phyloP scores from a whole-genome alignment of 2,797 vertebrate genomes.

The Acrossocheilus wenchowensis region DNA sequence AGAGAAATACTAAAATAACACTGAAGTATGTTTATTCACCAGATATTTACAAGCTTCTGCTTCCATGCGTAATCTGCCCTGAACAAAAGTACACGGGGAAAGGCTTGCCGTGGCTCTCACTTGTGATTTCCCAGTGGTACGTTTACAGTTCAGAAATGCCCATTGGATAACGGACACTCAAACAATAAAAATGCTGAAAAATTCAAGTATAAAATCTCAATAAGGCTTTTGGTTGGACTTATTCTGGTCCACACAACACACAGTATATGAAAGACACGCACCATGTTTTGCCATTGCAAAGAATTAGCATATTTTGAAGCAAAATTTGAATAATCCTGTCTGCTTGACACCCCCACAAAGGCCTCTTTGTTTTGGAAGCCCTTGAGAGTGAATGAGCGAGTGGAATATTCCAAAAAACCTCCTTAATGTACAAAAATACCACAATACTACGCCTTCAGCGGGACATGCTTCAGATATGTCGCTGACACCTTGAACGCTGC shows the following conservation, averaged over 20 bases:
- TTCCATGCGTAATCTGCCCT: neutral
- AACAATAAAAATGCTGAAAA: constrained; percentile 13
- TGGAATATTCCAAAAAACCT: constrained; percentile 47
- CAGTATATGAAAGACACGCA: constrained; percentile 36
- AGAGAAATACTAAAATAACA: neutral
- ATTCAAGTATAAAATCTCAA: neutral
- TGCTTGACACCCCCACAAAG: constrained; percentile 52
- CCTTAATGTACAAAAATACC: constrained; percentile 41
- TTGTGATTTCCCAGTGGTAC: neutral
- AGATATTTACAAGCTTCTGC: neutral
- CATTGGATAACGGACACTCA: neutral
- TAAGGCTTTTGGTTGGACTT: constrained; percentile 2
- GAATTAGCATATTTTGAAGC: constrained; percentile 53
- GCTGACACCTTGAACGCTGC: neutral
- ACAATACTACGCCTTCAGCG: neutral
- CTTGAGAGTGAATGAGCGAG: constrained; percentile 7
- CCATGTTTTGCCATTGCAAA: constrained; percentile 38
- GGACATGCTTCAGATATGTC: constrained; percentile 30
- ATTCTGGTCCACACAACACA: neutral
- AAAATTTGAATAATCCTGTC: constrained; percentile 57
- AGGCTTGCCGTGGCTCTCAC: neutral
- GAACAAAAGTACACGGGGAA: neutral
- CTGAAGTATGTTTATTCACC: neutral
- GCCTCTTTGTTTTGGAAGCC: constrained; percentile 49
- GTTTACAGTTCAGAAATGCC: neutral